phyloP scores from a whole-genome alignment of 1,140 invertebrate species.

The Lysiphlebus fabarum region DNA sequence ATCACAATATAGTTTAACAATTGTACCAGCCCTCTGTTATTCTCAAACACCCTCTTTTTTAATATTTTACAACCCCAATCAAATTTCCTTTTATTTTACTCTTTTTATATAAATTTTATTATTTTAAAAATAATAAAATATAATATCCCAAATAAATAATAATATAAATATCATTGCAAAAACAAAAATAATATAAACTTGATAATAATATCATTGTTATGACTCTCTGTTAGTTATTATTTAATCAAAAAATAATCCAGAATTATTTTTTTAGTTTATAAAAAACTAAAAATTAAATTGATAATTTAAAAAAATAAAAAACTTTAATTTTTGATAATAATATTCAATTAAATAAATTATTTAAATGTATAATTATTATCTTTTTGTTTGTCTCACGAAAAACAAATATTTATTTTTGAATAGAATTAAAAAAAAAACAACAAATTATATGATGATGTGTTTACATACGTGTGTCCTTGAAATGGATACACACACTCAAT shows the following conservation, averaged over 20 bases:
- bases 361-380: no score
- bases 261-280: conserved; percentile 30
- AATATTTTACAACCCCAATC: neutral
- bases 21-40: neutral
- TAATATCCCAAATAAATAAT: neutral
- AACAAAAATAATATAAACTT: conserved; percentile 27
- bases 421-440: no score
- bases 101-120: neutral
- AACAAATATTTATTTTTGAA: no score
- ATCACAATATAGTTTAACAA: conserved; percentile 11
- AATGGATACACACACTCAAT: no score
- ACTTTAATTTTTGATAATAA: no score
- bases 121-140: no score
- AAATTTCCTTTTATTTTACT: neutral
- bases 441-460: no score
- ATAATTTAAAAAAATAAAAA: no score
- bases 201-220: neutral
- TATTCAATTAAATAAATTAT: no score
- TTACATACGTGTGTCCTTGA: no score
- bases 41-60: neutral
- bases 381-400: no score
- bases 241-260: conserved; percentile 30
- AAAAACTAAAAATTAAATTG: no score
- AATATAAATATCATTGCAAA: conserved; percentile 29
- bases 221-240: conserved; percentile 25